Conservation (phyloP, 2,888 invertebrate genomes). For the Pediacus dermestoides region DNA sequence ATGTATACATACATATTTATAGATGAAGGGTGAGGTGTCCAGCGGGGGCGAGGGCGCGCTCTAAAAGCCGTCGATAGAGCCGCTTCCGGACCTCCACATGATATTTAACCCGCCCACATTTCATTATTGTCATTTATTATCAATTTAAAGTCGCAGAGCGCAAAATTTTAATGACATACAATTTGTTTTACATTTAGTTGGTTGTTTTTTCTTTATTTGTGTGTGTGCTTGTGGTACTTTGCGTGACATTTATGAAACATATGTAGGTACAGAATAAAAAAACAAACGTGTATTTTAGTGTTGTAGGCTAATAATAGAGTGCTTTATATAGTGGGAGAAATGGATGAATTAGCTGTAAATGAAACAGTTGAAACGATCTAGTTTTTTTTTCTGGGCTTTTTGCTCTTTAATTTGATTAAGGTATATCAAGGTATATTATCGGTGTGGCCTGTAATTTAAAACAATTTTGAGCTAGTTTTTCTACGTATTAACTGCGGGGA, state of each 20-base stretch:
- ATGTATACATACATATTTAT: no score
- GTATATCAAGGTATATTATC: constrained; percentile 3
- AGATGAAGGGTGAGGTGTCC: no score
- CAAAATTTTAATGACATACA: constrained; percentile 50
- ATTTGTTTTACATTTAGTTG: constrained; percentile 46
- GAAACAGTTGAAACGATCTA: constrained; percentile 7
- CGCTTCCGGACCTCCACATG: constrained; percentile 45
- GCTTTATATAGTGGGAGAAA: constrained; percentile 28
- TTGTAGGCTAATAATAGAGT: constrained; percentile 32
- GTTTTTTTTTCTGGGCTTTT: constrained; percentile 15
- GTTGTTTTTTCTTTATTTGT: constrained; percentile 20
- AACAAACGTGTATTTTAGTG: no score
- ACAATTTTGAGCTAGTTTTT: no score
- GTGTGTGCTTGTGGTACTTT: constrained; percentile 29
- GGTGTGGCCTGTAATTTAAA: constrained; percentile 1
- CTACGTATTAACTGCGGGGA: no score
- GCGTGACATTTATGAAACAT: constrained; percentile 34
- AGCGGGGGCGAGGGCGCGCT: no score
- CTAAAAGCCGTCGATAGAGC: constrained; percentile 38
- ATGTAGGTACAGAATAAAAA: constrained; percentile 27
- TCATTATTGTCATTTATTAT: constrained; percentile 52
- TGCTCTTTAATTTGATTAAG: constrained; percentile 11
- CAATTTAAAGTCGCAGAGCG: constrained; percentile 49
- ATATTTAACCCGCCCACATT: constrained; percentile 45
- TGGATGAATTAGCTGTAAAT: constrained; percentile 37